phyloP scores from a whole-genome alignment of 2,113 vertebrate genomes.

The Machaerirhynchus nigripectus region DNA sequence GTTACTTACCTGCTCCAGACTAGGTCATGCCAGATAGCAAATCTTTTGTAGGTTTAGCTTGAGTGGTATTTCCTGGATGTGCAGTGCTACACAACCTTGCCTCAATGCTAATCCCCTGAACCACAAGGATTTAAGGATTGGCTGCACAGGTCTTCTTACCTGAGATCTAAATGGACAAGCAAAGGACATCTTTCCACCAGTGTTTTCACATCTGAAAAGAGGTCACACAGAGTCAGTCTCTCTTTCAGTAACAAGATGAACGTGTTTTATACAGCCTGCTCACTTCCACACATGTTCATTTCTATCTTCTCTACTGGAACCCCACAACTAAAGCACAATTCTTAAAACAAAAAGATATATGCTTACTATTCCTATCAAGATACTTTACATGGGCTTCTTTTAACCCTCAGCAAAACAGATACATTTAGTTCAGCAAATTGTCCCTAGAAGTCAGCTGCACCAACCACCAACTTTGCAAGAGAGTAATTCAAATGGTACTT shows the following conservation, averaged over 20 bases:
- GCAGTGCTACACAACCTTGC: not conserved
- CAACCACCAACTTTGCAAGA: not conserved
- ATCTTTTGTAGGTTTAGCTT: not conserved
- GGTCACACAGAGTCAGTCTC: not conserved
- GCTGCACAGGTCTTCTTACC: conserved; percentile 70
- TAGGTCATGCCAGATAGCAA: not conserved
- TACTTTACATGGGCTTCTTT: not conserved
- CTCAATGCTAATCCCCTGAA: not conserved
- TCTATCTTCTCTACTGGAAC: not conserved
- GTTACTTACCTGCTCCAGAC: not conserved
- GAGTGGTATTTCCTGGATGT: not conserved
- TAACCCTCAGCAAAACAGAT: not conserved
- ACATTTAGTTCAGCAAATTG: not conserved
- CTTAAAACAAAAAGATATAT: not conserved
- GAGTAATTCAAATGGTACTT: not conserved
- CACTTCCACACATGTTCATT: not conserved
- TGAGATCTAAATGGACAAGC: conserved; percentile 86
- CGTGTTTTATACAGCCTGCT: not conserved
- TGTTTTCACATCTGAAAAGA: conserved; percentile 80
- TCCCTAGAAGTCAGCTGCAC: not conserved
- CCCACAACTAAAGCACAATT: not conserved
- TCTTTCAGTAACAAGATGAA: not conserved
- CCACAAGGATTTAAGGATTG: not conserved
- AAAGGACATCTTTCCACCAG: conserved; percentile 83
- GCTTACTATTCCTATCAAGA: not conserved